Evolutionary conservation across 2,888 invertebrate genomes (phyloP), one percentile per base, ranked within the genome.

Genomic region (Agonopterix subpropinquella): DNA sequence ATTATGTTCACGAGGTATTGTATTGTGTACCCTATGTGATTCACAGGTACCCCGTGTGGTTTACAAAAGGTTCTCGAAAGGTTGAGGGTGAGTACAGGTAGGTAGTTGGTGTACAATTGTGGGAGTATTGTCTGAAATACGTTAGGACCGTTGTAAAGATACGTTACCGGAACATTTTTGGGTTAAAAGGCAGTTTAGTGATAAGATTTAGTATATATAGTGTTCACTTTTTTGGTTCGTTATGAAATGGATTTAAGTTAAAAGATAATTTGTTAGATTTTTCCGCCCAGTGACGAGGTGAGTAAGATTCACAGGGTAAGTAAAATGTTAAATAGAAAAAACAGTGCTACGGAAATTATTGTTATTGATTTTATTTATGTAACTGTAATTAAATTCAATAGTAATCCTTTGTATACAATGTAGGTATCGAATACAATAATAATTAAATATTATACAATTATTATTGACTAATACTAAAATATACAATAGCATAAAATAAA

Each of bases 71-170:
- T 65, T 66, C 53, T 67, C 59, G 64, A 68, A 74, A 79, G 74
- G 70, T 79, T 74, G 77, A 69, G 84, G 84, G 78, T 82, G 80
- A 80, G 51, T 64, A 70, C 82, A 84, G 81, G 80, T 80, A 81
- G 77, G 55, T 57, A 53, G 18, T 10, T 18, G 18, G 8, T 53
- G 11, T 11, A 51, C 54, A 48, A 56, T 60, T 59, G 60, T 67
- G 68, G 67, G 65, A 67, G 70, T 47, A 28, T 51, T 36, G 45
- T 43, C 28, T 28, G 28, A 45, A 73, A 69, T 79, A 77, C 80
- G 80, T 80, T 83, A 74, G 64, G 75, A 72, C 77, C 77, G 77
- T 80, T 73, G 66, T 46, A 47, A 43, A 49, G 53, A 44, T 41
- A 36, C 8, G 8, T 49, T 52, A 28, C 49, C 9, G 48, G 45